phyloP scores from a whole-genome alignment of 1,140 invertebrate species.

The Anastatus disparis region DNA sequence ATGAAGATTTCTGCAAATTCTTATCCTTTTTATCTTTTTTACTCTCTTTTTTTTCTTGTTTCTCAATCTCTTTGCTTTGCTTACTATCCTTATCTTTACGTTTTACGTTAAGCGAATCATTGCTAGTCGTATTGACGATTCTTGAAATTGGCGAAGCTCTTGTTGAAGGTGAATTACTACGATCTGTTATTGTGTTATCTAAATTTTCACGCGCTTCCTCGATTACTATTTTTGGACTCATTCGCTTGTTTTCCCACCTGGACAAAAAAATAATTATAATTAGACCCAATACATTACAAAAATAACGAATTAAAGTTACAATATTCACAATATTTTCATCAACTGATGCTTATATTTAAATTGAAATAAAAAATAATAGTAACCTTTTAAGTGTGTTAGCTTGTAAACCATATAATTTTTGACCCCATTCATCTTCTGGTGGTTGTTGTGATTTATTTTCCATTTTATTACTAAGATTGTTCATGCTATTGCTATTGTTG shows the following conservation, averaged over 20 bases:
- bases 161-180: constrained; percentile 11
- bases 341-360: no score
- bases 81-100: constrained; percentile 1
- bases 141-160: background rate
- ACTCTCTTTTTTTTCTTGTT: constrained; percentile 58
- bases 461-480: constrained; percentile 48
- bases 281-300: no score
- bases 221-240: constrained; percentile 55
- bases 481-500: constrained; percentile 57
- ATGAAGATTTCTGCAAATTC: constrained; percentile 52
- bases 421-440: constrained; percentile 81
- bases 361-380: no score
- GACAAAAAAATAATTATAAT: background rate
- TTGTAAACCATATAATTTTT: constrained; percentile 80
- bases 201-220: constrained; percentile 52
- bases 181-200: background rate
- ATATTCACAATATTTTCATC: no score
- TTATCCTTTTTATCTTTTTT: constrained; percentile 56
- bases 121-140: background rate
- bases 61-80: constrained; percentile 44
- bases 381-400: constrained; percentile 60
- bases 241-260: constrained; percentile 60
- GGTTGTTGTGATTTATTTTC: constrained; percentile 18
- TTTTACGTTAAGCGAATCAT: background rate
- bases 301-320: background rate